Conservation (phyloP, 2,797 vertebrate species). For the Hydrolagus colliei region DNA sequence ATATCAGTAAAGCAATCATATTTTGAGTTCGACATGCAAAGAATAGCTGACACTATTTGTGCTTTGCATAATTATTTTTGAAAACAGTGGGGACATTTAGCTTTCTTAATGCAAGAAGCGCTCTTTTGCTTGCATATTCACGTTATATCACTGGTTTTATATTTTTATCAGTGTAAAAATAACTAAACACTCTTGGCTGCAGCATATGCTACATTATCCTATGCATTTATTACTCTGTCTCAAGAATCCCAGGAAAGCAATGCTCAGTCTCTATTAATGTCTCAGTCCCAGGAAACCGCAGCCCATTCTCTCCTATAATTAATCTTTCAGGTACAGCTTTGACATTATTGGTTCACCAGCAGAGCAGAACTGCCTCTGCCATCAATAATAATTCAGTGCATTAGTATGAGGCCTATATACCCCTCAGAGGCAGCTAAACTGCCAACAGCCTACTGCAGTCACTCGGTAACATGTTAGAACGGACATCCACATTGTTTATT, state of each 20-base stretch:
- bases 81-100: not conserved
- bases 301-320: conserved; percentile 62
- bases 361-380: conserved; percentile 65
- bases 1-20: no score
- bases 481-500: conserved; percentile 39
- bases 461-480: conserved; percentile 34
- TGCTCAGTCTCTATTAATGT: conserved; percentile 65
- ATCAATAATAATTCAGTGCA: conserved; percentile 68
- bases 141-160: not conserved
- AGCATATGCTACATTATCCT: conserved; percentile 50
- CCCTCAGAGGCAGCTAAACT: conserved; percentile 47
- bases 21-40: not conserved
- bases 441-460: conserved; percentile 40
- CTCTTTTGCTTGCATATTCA: not conserved
- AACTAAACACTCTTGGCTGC: conserved; percentile 45
- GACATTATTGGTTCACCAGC: conserved; percentile 73
- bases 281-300: conserved; percentile 56
- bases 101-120: not conserved
- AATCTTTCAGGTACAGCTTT: conserved; percentile 68
- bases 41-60: not conserved
- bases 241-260: conserved; percentile 61
- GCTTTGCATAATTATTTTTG: not conserved
- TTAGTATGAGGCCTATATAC: conserved; percentile 53
- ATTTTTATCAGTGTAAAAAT: conserved; percentile 7
- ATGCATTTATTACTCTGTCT: conserved; percentile 58